These are phyloP conservation scores for Serilophus lunatus DNA, from an alignment of 2,113 vertebrate species.

Conservation along the genomic window DNA sequence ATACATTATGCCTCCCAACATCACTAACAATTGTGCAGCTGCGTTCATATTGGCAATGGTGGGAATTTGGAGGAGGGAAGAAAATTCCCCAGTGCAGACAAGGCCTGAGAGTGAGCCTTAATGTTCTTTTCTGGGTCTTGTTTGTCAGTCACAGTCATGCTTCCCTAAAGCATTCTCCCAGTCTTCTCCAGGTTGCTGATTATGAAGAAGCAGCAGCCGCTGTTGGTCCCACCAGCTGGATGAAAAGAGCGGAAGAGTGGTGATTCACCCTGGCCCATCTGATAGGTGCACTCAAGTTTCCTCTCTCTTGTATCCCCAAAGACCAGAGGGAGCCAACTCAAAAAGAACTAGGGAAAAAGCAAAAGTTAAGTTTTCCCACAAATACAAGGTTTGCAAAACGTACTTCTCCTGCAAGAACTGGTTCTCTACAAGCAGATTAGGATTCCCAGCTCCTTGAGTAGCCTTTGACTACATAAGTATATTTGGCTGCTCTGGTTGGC, in stretches of 20 bases:
- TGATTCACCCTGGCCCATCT: background rate
- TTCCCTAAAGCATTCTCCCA: conserved; percentile 20
- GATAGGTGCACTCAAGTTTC: background rate
- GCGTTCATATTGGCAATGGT: conserved; percentile 39
- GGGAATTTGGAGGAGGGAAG: conserved; percentile 44
- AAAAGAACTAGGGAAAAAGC: background rate
- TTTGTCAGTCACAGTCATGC: conserved; percentile 18
- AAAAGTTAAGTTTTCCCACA: background rate
- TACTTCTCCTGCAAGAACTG: background rate
- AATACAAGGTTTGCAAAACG: background rate
- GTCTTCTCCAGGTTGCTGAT: conserved; percentile 8
- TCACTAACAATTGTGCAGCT: conserved; percentile 57
- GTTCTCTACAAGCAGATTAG: background rate
- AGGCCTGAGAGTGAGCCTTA: conserved; percentile 31
- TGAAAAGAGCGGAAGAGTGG: background rate
- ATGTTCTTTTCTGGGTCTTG: conserved; percentile 14
- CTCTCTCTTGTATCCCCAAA: background rate
- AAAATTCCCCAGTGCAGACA: conserved; percentile 21
- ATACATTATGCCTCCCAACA: conserved; percentile 44
- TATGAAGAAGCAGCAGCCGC: background rate
- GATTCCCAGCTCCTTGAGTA: background rate
- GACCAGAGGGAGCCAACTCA: background rate
- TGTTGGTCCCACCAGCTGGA: background rate
- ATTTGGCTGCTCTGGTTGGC: background rate
- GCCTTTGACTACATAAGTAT: background rate